Evolutionary conservation across 2,113 vertebrate genomes (phyloP).

Genomic region (Eptatretus burgeri): DNA sequence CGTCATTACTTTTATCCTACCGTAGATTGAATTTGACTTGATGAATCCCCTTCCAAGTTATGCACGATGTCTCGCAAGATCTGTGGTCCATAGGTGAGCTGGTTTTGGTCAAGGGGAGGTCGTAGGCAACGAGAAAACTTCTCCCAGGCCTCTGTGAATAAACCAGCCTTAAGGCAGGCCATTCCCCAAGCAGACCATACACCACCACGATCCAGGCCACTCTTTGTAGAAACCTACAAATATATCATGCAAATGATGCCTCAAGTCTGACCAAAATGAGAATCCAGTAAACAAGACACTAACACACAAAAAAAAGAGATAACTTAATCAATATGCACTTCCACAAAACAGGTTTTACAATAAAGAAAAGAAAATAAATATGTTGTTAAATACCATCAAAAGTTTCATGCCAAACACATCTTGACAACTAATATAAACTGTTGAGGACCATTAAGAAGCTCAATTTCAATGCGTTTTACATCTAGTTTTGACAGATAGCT

Average conservation of each 20-base stretch:
- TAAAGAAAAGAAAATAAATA: no score
- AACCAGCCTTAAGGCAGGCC: slow-evolving; percentile 61
- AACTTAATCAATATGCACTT: neutral
- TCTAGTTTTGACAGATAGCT: neutral
- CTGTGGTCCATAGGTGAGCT: slow-evolving; percentile 33
- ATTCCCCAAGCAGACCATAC: slow-evolving; percentile 93
- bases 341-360: no score
- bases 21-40: neutral
- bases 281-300: neutral
- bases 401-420: no score
- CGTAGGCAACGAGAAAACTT: slow-evolving; percentile 64
- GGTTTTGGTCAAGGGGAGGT: slow-evolving; percentile 51
- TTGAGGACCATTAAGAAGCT: no score
- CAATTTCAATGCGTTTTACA: no score
- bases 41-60: slow-evolving; percentile 29
- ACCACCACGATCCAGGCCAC: slow-evolving; percentile 48
- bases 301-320: neutral
- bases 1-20: neutral
- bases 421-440: no score
- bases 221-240: slow-evolving; percentile 71
- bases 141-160: slow-evolving; percentile 41
- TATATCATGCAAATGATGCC: no score
- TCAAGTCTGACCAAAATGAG: neutral
- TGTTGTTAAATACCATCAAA: no score
- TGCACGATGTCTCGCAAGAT: slow-evolving; percentile 60